Evolutionary conservation across 2,888 invertebrate species (phyloP).

Genomic region (Drosophila hawaiiensis): DNA sequence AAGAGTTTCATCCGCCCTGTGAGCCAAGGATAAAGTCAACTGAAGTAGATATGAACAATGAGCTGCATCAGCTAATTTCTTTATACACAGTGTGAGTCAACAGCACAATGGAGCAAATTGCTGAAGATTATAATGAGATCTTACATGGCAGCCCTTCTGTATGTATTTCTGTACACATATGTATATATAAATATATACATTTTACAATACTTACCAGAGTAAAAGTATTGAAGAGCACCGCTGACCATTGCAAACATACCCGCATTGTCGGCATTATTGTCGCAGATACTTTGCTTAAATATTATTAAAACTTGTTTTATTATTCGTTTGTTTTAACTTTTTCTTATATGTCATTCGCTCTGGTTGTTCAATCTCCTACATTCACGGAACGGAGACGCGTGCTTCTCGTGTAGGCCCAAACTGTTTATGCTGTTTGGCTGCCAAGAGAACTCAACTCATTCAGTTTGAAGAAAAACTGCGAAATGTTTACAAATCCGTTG

Average conservation of each 20-base stretch:
- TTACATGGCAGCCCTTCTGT: constrained; percentile 7
- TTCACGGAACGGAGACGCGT: constrained; percentile 48
- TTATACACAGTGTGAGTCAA: constrained; percentile 58
- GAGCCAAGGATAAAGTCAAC: constrained; percentile 29
- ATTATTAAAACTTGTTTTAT: constrained; percentile 19
- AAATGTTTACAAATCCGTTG: constrained; percentile 77
- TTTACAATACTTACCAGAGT: constrained; percentile 72
- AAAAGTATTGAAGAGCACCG: constrained; percentile 74
- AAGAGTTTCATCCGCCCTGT: constrained; percentile 57
- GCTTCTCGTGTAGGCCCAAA: constrained; percentile 58
- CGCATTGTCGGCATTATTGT: constrained; percentile 70
- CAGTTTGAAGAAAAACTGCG: constrained; percentile 51
- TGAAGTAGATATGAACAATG: constrained; percentile 9
- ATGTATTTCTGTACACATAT: not conserved
- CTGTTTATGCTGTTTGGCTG: constrained; percentile 64
- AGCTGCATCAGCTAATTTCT: constrained; percentile 35
- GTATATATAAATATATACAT: not conserved
- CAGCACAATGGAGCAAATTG: constrained; percentile 1
- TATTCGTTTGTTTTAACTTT: constrained; percentile 17
- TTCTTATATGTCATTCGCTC: constrained; percentile 21
- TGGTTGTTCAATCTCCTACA: constrained; percentile 26
- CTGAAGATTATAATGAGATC: constrained; percentile 1
- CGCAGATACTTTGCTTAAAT: constrained; percentile 12
- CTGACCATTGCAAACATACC: constrained; percentile 80
- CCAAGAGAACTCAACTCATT: constrained; percentile 52